Conservation (phyloP, 2,797 vertebrate species). For the Macroramphosus scolopax region DNA sequence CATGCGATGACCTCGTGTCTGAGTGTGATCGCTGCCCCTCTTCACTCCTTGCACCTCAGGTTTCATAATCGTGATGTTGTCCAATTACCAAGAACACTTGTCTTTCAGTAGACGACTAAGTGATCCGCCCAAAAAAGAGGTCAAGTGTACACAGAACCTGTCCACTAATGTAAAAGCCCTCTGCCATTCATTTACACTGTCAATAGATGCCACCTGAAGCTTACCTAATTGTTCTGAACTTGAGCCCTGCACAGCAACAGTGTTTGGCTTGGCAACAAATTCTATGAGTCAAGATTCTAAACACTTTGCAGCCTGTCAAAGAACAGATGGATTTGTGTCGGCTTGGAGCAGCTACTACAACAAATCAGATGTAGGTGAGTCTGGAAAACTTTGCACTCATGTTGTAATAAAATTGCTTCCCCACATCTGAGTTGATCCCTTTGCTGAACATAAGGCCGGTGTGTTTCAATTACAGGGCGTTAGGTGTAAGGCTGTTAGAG, state of each 20-base stretch:
- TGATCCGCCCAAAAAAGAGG: too few species aligned
- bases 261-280: slow-evolving; percentile 48
- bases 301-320: slow-evolving; percentile 17
- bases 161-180: too few species aligned
- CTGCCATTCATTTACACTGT: too few species aligned
- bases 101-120: too few species aligned
- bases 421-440: slow-evolving; percentile 5
- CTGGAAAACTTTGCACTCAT: slow-evolving; percentile 21
- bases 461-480: too few species aligned
- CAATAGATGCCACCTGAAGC: not conserved
- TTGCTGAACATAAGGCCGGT: too few species aligned
- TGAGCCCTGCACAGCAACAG: slow-evolving; percentile 41
- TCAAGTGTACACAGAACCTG: too few species aligned
- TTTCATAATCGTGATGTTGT: too few species aligned
- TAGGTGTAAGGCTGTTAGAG: slow-evolving; percentile 27
- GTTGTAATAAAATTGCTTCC: slow-evolving; percentile 28
- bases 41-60: too few species aligned
- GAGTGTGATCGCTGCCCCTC: too few species aligned
- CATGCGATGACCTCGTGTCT: too few species aligned
- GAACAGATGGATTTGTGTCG: slow-evolving; percentile 2
- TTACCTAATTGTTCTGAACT: slow-evolving; percentile 18
- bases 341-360: slow-evolving; percentile 11
- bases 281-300: slow-evolving; percentile 9
- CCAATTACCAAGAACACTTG: too few species aligned
- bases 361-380: slow-evolving; percentile 38